phyloP scores from a whole-genome alignment of 2,888 invertebrate species.

The Plebejus anna region DNA sequence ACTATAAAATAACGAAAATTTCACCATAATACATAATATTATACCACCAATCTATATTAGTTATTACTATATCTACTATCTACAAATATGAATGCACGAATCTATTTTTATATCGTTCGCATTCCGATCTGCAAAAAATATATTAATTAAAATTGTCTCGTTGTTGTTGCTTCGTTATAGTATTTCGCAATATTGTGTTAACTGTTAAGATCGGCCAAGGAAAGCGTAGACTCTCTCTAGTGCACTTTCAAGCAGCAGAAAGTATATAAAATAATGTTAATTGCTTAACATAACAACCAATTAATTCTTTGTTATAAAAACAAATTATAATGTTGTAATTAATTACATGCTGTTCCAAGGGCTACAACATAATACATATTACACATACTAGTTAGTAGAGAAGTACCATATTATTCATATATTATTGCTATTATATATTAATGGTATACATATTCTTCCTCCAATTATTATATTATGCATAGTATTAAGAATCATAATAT shows the following conservation, averaged over 20 bases:
- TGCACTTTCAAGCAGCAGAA: constrained; percentile 2
- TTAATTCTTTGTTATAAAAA: background rate
- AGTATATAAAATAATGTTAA: constrained; percentile 8
- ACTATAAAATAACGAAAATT: too few species aligned
- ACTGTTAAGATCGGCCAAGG: background rate
- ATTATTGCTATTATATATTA: too few species aligned
- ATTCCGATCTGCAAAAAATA: background rate
- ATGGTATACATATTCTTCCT: too few species aligned
- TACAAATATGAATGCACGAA: background rate
- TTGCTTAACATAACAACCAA: constrained; percentile 17
- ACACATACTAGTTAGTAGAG: background rate
- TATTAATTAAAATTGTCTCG: background rate
- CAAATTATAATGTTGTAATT: background rate
- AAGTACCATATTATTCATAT: too few species aligned
- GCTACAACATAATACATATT: background rate
- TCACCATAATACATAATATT: too few species aligned
- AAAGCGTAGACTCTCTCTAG: background rate
- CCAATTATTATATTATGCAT: too few species aligned
- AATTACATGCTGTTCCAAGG: background rate
- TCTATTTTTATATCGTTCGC: background rate
- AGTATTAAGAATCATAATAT: too few species aligned
- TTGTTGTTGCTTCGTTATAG: background rate
- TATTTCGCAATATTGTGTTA: background rate
- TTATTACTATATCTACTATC: too few species aligned
- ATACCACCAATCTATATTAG: too few species aligned